phyloP scores from a whole-genome alignment of 1,140 invertebrate species.

The Mya arenaria region DNA sequence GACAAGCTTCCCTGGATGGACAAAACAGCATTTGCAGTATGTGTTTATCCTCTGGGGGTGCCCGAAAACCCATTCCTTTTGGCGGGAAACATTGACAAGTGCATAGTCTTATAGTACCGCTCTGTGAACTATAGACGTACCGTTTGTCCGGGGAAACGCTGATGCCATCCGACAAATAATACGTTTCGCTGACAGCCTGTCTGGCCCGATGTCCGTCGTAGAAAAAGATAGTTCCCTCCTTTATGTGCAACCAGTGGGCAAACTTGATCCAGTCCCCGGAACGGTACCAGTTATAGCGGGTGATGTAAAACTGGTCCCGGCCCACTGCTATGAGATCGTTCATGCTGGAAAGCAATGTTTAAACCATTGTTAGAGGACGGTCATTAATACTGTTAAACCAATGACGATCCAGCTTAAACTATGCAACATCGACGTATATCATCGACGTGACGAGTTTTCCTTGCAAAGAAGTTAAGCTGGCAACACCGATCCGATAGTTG shows the following conservation, averaged over 20 bases:
- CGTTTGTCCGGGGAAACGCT: conserved; percentile 34
- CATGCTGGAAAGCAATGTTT: conserved; percentile 5
- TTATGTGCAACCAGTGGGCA: background rate
- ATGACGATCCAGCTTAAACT: background rate
- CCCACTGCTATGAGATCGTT: conserved; percentile 31
- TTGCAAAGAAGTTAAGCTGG: too few species aligned
- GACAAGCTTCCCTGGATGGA: too few species aligned
- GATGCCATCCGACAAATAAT: conserved; percentile 21
- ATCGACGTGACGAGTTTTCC: too few species aligned
- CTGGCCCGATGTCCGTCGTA: conserved; percentile 26
- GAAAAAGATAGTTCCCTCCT: conserved; percentile 27
- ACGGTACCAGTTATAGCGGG: background rate
- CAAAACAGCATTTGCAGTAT: too few species aligned
- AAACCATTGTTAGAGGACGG: background rate
- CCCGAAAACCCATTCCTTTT: too few species aligned
- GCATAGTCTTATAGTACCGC: too few species aligned
- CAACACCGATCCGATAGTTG: too few species aligned
- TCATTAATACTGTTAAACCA: background rate
- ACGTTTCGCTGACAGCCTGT: background rate
- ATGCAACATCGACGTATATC: background rate
- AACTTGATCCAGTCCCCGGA: background rate
- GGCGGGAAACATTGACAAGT: too few species aligned
- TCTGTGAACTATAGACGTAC: conserved; percentile 5
- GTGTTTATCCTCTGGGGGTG: too few species aligned
- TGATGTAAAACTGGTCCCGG: conserved; percentile 37